These are phyloP conservation scores for Melanostoma scalare DNA, from an alignment of 2,888 invertebrate genomes.

Conservation along the genomic window DNA sequence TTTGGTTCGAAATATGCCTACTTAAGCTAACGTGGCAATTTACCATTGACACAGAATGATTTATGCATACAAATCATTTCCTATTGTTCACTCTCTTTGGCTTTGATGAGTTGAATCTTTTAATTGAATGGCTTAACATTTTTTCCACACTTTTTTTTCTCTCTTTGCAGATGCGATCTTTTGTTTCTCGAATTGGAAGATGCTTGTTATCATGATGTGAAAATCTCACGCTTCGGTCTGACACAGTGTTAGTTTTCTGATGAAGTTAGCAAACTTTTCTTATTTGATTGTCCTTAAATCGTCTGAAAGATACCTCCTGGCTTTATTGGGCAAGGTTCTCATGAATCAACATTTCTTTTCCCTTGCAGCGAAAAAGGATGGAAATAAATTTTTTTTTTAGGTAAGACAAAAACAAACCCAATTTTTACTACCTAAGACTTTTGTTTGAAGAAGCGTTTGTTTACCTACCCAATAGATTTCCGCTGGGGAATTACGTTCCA, in stretches of 20 bases:
- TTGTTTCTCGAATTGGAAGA: background rate
- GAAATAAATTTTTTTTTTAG: background rate
- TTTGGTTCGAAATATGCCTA: too few species aligned
- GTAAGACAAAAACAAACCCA: constrained; percentile 38
- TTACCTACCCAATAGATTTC: constrained; percentile 9
- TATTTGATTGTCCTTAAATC: constrained; percentile 31
- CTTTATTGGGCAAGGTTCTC: background rate
- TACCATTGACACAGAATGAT: too few species aligned
- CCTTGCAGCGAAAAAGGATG: constrained; percentile 3
- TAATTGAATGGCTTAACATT: too few species aligned
- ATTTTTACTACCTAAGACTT: constrained; percentile 27
- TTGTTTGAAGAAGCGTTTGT: constrained; percentile 28
- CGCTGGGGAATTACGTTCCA: constrained; percentile 19
- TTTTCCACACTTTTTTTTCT: too few species aligned
- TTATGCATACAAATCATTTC: too few species aligned
- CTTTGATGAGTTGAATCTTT: too few species aligned
- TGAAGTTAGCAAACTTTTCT: constrained; percentile 43
- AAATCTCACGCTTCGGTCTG: background rate
- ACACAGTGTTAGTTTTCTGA: background rate
- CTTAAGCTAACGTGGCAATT: too few species aligned
- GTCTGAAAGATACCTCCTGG: constrained; percentile 5
- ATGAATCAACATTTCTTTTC: constrained; percentile 24
- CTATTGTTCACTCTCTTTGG: too few species aligned
- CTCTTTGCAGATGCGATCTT: too few species aligned
- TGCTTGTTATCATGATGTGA: constrained; percentile 1